These are phyloP conservation scores for Ischnura elegans DNA, from an alignment of 2,888 invertebrate species.

Conservation along the genomic window DNA sequence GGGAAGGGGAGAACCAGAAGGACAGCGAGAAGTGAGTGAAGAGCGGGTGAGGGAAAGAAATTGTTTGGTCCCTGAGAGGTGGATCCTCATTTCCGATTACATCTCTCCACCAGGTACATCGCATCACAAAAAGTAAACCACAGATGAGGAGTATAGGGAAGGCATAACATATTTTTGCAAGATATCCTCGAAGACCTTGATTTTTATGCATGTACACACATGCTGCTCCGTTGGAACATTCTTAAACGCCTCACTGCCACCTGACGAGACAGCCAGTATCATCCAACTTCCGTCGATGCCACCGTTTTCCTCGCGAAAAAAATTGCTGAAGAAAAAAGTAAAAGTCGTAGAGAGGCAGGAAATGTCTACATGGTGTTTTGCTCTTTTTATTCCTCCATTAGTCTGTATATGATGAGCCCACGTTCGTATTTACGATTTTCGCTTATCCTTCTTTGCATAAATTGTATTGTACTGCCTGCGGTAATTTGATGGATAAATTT, in stretches of 20 bases:
- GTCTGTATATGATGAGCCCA: too few species aligned
- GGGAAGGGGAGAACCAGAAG: slow-evolving; percentile 30
- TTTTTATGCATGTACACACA: background rate
- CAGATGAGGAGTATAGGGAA: background rate
- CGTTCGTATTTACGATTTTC: background rate
- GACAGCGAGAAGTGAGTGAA: background rate
- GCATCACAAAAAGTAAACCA: background rate
- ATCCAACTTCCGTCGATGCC: background rate
- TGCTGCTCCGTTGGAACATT: background rate
- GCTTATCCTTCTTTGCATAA: background rate
- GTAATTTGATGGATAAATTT: background rate
- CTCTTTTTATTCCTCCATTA: background rate
- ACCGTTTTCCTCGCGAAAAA: background rate
- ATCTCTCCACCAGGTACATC: background rate
- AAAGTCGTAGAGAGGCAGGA: background rate
- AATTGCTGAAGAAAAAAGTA: background rate
- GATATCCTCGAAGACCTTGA: background rate
- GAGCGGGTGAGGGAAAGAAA: background rate
- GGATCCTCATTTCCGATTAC: background rate
- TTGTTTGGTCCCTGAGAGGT: background rate
- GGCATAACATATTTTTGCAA: background rate
- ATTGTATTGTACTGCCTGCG: background rate
- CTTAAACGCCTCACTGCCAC: background rate
- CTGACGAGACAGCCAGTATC: background rate
- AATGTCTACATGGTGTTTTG: background rate